Base-by-base conservation (phyloP, 1,140 invertebrate species). In the Bombus impatiens region DNA sequence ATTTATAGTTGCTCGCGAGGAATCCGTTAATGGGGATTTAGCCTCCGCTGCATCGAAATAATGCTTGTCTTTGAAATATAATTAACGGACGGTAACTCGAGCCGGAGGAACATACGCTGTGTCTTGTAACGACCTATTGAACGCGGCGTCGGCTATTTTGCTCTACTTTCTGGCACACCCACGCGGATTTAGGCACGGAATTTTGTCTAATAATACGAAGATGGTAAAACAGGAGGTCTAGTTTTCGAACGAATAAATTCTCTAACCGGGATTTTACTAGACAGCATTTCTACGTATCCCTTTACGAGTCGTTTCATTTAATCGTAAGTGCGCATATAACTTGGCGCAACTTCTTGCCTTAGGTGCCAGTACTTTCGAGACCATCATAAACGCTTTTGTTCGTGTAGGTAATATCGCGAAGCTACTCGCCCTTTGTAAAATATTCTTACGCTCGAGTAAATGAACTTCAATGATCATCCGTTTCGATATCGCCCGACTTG, bases 11-110 rank as follows among this genome's bases (percentile, higher is more conserved):
- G 59, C 44, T 13, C 72, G 82, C 44, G 37, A 84, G 44, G 82
- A 84, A 84, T 84, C 78, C 74, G 82, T 76, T 77, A 83, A 83
- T 83, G 57, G 32, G 82, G 62, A 53, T 77, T 53, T 53, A 53
- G 82, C 9, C 40, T 40, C 62, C 25, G 12, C 25, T 35, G 47
- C 47, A 53, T 53, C 18, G 47, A 53, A 53, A 53, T 53, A 53
- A 53, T 22, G 70, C 28, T 47, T 42, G 80, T 62, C 70, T 78
- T 37, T 35, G 62, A 78, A 78, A 67, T 78, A 84, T 84, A 84
- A 84, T 84, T 84, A 84, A 84, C 80, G 70, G 13, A 22, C 5
- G 40, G 82, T 44, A 53, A 37, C 80, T 44, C 32, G 71, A 82
- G 72, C 13, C 28, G 40, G 35, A 47, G 44, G 25, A 35, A 59